Conservation (phyloP, 2,797 vertebrate species). For the Euthynnus affinis region DNA sequence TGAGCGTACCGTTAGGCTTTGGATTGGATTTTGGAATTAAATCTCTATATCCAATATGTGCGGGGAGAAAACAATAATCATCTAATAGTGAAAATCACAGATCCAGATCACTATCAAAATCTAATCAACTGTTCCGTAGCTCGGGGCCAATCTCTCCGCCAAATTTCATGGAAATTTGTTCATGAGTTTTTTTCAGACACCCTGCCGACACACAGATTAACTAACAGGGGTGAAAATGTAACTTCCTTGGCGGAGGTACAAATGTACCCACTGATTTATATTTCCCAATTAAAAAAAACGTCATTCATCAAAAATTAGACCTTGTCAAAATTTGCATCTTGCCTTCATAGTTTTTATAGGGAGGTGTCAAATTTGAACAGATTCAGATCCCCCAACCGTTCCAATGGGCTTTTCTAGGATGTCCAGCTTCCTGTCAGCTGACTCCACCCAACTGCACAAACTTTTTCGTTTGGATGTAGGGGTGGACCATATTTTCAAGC, state of each 20-base stretch:
- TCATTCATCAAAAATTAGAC: neutral
- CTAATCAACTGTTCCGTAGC: constrained; percentile 65
- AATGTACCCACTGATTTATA: constrained; percentile 2
- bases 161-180: constrained; percentile 65
- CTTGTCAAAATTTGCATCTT: neutral
- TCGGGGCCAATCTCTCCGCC: constrained; percentile 42
- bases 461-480: too few species aligned
- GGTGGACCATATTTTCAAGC: too few species aligned
- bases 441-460: too few species aligned
- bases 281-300: neutral
- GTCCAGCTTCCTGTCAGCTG: too few species aligned
- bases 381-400: too few species aligned
- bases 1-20: constrained; percentile 34
- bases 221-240: constrained; percentile 21
- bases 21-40: constrained; percentile 79
- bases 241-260: constrained; percentile 21
- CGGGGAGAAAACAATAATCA: constrained; percentile 61
- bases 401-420: too few species aligned
- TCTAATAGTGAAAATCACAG: constrained; percentile 73
- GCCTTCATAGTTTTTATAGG: neutral
- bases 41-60: constrained; percentile 67
- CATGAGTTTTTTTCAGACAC: constrained; percentile 25
- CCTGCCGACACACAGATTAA: constrained; percentile 44
- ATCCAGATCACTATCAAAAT: constrained; percentile 77
- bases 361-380: neutral